Percentiles rank a stretch among this genome's conserved stretches.
Evolutionary conservation across 2,888 invertebrate genomes (phyloP).

Genomic region (Nebria salina): DNA sequence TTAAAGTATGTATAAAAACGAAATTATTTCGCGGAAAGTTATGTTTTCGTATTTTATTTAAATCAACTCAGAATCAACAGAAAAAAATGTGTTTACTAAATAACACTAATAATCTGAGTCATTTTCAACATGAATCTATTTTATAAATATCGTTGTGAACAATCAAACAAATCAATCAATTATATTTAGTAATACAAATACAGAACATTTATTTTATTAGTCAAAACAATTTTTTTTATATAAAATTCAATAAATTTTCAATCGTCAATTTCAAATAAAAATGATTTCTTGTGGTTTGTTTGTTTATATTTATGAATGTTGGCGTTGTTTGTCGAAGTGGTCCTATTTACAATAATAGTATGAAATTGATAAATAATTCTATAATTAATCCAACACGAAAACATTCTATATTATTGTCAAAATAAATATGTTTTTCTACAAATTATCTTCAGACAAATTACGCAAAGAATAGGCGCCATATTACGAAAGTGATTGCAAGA

Average conservation of each 20-base stretch:
- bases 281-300: not conserved
- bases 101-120: not conserved
- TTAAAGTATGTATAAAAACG: not conserved
- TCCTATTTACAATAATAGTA: not conserved
- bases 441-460: slow-evolving; percentile 1
- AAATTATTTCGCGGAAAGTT: not conserved
- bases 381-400: not conserved
- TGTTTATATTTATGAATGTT: not conserved
- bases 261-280: not conserved
- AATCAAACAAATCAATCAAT: too few relatives aligned
- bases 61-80: not conserved
- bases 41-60: not conserved
- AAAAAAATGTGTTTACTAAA: not conserved
- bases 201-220: too few relatives aligned
- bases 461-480: not conserved
- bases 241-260: not conserved
- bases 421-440: not conserved
- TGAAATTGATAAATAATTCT: not conserved
- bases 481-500: not conserved
- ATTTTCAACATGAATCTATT: not conserved
- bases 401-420: not conserved
- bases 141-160: not conserved
- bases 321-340: not conserved
- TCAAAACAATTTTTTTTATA: too few relatives aligned
- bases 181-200: too few relatives aligned